Evolutionary conservation across 2,113 vertebrate species (phyloP), one percentile per base, ranked within the genome.

Genomic region (Gasterosteus nipponicus): DNA sequence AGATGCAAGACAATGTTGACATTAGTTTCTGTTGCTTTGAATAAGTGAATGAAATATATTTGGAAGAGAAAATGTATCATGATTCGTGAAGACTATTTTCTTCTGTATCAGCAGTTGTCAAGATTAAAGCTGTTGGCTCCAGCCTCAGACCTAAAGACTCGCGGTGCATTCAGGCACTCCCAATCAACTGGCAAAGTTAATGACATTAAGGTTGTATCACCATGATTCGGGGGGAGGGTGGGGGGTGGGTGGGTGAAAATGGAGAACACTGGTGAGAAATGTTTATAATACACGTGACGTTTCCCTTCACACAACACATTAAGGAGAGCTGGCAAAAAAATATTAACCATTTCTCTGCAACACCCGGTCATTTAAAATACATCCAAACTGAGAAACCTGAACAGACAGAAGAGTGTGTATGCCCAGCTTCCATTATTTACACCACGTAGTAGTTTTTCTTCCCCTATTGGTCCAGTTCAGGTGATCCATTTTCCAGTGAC

Each of bases 101-200:
- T 46, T 10, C 16, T 54, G 31, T 2, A 4, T 38, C 2, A 46
- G n/a, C 7, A 38, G 46, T 11, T 11, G 8, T 46, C 29, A 35
- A 16, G 10, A 10, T 12, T 41, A 18, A 2, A 22, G 26, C 11
- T 11, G 33, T 63, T 14, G 29, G 33, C 26, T 29, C 4, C 0
- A 44, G 29, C 14, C 12, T 16, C 3, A 39, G 10, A 47, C 53
- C 26, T 19, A n/a, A 61, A 53, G 42, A 44, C 6, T 3, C 26
- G 38, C 1, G 18, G 65, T 58, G 80, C 64, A 73, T 83, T 73
- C 54, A 80, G 59, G 60, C 16, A 65, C 49, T 56, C 33, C 6
- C 42, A 0, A 0, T 42, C 10, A 53, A 16, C 35, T 33, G 11
- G 42, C 12, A 35, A 54, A 12, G 39, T 53, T 1, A 9, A 19